phyloP scores from a whole-genome alignment of 1,140 invertebrate species.

The Bombus consobrinus region DNA sequence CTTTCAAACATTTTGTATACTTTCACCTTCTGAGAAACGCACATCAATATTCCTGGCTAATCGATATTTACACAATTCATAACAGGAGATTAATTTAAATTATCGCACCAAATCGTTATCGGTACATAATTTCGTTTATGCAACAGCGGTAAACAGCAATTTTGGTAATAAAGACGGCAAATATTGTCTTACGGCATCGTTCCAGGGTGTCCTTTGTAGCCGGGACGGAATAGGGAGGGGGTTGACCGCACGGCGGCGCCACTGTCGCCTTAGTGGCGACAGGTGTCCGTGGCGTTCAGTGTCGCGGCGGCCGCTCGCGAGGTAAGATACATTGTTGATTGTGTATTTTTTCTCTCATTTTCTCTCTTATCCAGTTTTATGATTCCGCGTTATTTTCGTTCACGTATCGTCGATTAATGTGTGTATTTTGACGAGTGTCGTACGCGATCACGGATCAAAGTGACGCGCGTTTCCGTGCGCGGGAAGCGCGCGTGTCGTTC shows the following conservation, averaged over 20 bases:
- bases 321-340: conserved; percentile 71
- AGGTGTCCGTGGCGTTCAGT: conserved; percentile 80
- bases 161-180: background rate
- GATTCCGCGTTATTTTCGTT: background rate
- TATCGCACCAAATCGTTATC: background rate
- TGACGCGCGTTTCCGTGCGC: conserved; percentile 59
- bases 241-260: conserved; percentile 76
- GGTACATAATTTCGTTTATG: background rate
- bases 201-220: conserved; percentile 44
- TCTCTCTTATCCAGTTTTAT: background rate
- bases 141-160: background rate
- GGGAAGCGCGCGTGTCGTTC: conserved; percentile 68
- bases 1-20: background rate
- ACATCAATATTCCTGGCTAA: too few species aligned
- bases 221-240: conserved; percentile 60
- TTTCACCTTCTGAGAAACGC: background rate
- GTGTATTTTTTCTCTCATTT: background rate
- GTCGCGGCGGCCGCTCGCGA: conserved; percentile 81
- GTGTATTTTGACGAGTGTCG: conserved; percentile 21
- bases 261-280: conserved; percentile 74
- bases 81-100: background rate
- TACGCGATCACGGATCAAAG: conserved; percentile 15
- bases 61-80: background rate
- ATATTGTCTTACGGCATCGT: background rate
- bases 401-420: conserved; percentile 6